Evolutionary conservation across 1,140 invertebrate species (phyloP).

Genomic region (Leptopilina clavipes): DNA sequence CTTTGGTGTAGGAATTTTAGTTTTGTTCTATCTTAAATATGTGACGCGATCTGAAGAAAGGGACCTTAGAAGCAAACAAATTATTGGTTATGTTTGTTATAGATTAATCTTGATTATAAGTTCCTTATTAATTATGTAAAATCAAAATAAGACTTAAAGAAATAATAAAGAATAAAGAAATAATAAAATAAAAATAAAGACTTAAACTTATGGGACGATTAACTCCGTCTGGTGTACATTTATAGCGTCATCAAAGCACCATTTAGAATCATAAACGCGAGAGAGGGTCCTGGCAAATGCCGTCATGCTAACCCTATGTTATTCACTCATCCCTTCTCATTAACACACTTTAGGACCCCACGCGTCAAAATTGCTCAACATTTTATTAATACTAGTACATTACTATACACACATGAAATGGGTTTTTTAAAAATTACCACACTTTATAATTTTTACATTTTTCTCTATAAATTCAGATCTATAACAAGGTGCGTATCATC

Average conservation of each 20-base stretch:
- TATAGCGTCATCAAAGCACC: constrained; percentile 58
- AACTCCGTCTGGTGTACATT: constrained; percentile 53
- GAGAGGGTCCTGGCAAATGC: constrained; percentile 54
- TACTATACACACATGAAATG: constrained; percentile 6
- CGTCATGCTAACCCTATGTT: constrained; percentile 52
- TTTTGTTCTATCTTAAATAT: too few species aligned
- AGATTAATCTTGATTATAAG: too few species aligned
- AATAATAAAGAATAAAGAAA: too few species aligned
- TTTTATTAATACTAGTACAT: not conserved
- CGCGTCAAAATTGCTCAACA: constrained; percentile 40
- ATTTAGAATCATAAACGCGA: constrained; percentile 55
- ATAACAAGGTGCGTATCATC: too few species aligned
- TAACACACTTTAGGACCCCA: constrained; percentile 38
- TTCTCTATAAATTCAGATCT: not conserved
- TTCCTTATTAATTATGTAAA: too few species aligned
- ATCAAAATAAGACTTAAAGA: too few species aligned
- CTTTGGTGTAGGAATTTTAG: too few species aligned
- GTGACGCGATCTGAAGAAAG: too few species aligned
- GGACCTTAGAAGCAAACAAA: too few species aligned
- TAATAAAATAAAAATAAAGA: too few species aligned
- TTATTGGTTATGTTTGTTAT: too few species aligned
- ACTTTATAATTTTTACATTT: too few species aligned
- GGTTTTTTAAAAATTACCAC: not conserved
- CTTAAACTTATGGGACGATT: constrained; percentile 52
- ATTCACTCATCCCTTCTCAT: constrained; percentile 42